Evolutionary conservation across 2,113 vertebrate genomes (phyloP), one percentile per base, ranked within the genome.

Genomic region (Phyllopteryx taeniolatus): DNA sequence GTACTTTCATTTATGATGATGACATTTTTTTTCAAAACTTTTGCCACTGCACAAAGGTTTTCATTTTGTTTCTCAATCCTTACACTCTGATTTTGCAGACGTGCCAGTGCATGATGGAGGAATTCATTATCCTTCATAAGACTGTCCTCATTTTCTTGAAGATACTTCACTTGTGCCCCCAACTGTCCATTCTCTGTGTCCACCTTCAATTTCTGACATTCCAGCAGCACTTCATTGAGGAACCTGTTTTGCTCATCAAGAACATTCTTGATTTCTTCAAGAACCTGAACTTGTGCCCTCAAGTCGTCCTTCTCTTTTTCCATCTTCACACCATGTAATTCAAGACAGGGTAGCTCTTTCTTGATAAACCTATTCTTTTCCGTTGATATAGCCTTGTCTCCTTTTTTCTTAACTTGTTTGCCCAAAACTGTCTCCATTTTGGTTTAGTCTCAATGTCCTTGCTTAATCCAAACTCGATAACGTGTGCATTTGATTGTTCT

Each of bases 251-350:
- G 64, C 13, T 66, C 64, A 15, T 66, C 22, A 6, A 66, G 43
- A 66, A 66, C 14, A 31, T 17, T 47, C 64, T 47, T 47, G 12
- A 66, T 47, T 66, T 66, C 43, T 66, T 66, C 64, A 15, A 66
- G 22, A 66, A 66, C 22, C 27, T 66, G 64, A 66, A 47, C 11
- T 31, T 47, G 44, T 27, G 43, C 64, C 44, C 64, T 66, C 22
- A 66, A 47, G 22, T 66, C 44, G 3, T 49, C 22, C 31, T 47
- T 66, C 22, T 22, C 44, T 9, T 10, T 47, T 31, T 66, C 64
- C 44, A 66, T 66, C 43, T 14, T 66, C 64, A 31, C 27, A 9
- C 64, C n/a, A 22, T 44, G n/a, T 14, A 44, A 46, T 22, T 22
- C 63, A 65, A 65, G 42, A 44, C 20, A 31, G 13, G 64, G 43